Conservation (phyloP, 2,113 vertebrate species). For the Callionymus lyra region DNA sequence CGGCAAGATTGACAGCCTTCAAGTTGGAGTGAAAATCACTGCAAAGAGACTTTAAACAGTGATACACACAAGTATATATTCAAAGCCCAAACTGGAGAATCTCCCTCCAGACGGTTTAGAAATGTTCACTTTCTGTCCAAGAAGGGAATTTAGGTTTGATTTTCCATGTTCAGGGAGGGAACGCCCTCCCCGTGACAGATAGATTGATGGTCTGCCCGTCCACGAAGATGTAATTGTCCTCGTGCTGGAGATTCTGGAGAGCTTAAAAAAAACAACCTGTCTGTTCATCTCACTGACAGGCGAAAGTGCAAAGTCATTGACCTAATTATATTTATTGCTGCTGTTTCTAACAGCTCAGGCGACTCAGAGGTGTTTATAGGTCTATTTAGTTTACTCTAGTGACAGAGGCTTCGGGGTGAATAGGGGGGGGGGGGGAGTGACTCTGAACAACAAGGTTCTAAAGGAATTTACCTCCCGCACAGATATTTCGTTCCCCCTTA, state of each 20-base stretch:
- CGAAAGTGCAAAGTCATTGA: slow-evolving; percentile 9
- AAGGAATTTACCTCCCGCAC: slow-evolving; percentile 8
- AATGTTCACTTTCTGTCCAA: too few relatives aligned
- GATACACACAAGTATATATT: too few relatives aligned
- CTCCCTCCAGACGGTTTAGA: too few relatives aligned
- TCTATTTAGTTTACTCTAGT: slow-evolving; percentile 12
- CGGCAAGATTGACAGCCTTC: too few relatives aligned
- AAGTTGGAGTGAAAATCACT: too few relatives aligned
- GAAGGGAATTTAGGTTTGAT: too few relatives aligned
- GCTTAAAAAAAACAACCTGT: slow-evolving; percentile 16
- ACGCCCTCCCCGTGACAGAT: too few relatives aligned
- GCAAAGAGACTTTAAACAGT: too few relatives aligned
- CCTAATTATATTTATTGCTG: neutral
- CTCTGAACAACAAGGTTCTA: slow-evolving; percentile 6
- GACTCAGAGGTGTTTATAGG: slow-evolving; percentile 8
- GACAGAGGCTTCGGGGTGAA: slow-evolving; percentile 1
- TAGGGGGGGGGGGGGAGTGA: slow-evolving; percentile 1
- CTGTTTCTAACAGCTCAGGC: slow-evolving; percentile 1
- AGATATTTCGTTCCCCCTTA: slow-evolving; percentile 10
- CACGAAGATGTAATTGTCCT: slow-evolving; percentile 18
- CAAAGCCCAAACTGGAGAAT: too few relatives aligned
- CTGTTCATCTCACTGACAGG: slow-evolving; percentile 16
- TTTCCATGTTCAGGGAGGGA: too few relatives aligned
- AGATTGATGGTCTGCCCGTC: slow-evolving; percentile 43
- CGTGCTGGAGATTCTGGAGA: slow-evolving; percentile 12